These are phyloP conservation scores for Plecotus auritus DNA, from an alignment of 2,113 vertebrate genomes.

Conservation along the genomic window DNA sequence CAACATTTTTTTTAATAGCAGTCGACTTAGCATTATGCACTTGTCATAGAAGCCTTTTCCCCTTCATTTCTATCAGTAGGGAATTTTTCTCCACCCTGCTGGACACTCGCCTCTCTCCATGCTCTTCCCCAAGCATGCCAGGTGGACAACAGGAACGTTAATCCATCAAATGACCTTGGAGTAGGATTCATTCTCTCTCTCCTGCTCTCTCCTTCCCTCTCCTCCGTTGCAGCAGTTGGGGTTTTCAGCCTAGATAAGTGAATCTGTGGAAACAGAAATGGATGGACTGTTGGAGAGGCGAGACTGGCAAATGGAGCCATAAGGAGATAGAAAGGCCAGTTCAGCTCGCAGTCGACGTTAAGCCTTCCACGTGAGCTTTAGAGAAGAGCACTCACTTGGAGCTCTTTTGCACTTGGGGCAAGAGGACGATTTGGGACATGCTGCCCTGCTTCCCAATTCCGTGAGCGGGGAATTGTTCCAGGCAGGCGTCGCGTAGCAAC, in stretches of 20 bases:
- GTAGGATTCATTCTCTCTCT: background rate
- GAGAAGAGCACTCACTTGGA: background rate
- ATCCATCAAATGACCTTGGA: background rate
- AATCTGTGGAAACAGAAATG: background rate
- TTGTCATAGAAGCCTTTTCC: background rate
- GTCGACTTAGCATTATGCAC: background rate
- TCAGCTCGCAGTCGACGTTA: background rate
- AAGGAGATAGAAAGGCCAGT: background rate
- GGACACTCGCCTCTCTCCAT: accelerated
- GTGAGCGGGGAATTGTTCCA: background rate
- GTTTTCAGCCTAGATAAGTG: background rate
- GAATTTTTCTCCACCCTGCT: background rate
- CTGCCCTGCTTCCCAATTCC: background rate
- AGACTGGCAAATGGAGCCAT: background rate
- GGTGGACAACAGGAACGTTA: too few species aligned
- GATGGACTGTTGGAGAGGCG: background rate
- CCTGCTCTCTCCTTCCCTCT: too few species aligned
- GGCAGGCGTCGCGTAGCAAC: background rate
- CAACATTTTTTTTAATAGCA: background rate
- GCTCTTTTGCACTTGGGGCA: background rate
- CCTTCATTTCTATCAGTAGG: background rate
- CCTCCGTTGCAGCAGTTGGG: background rate
- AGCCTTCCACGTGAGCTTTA: background rate
- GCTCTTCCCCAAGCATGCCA: background rate
- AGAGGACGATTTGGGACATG: background rate